Base-by-base conservation (phyloP, 2,888 invertebrate species). In the Timema podura region DNA sequence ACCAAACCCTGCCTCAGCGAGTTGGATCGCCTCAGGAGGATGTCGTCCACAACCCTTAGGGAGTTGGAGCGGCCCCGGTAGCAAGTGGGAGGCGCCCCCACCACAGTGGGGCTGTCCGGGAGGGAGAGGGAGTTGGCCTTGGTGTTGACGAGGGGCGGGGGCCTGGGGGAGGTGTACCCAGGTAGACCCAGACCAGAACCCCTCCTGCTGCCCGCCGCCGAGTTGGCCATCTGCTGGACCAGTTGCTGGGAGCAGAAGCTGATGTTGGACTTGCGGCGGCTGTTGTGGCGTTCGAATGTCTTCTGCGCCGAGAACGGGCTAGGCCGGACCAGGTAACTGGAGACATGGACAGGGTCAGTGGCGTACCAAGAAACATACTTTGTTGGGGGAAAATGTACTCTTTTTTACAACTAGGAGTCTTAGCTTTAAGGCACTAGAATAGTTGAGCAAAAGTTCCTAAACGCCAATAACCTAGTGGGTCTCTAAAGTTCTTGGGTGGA, bases 301-400 rank as follows among this genome's bases (percentile, higher is more conserved):
- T 95, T 95, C 82, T 95, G 95, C 45, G 95, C 95, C 49, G 95
- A 95, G 81, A 97, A 95, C 11, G 97, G 96, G 79, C 95, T 96
- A 0, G 97, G 97, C 11, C 96, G 88, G 54, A 97, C 94, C 79
- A 96, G 83, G 78, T 96, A 95, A 80, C 94, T 95, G 85, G 51
- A 83, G 30, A 30, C 3, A 30, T 30, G 30, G 30, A 30, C 30
- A 30, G 30, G 30, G 30, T 30, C 30, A 30, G 30, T 30, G 30
- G 30, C 30, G 30, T 3, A 30, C 30, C 30, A 30, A 30, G 30
- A 30, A 30, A 30, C 30, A 30, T 30, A 30, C 30, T 30, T 30
- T 30, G 30, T 1, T 30, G 30, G 30, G 30, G 30, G 30, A 3
- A 30, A 30, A 30, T 30, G 30, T 30, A 30, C 30, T 30, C 3